Evolutionary conservation across 2,113 vertebrate genomes (phyloP).

Genomic region (Gopherus evgoodei): DNA sequence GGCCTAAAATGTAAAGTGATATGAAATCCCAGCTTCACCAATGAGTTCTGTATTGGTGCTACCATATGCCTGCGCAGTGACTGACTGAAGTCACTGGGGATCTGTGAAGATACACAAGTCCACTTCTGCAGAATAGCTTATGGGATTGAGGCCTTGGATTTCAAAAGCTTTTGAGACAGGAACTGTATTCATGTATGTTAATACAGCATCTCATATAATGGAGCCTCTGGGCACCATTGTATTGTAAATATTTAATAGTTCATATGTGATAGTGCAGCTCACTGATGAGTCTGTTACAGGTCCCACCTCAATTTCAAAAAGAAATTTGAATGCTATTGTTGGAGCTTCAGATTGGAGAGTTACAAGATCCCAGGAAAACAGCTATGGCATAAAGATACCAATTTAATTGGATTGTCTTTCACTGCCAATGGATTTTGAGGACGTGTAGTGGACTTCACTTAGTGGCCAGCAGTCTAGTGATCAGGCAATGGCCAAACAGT

Average conservation of each 20-base stretch:
- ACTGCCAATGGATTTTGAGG: background rate
- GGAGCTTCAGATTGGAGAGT: background rate
- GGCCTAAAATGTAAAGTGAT: too few relatives aligned
- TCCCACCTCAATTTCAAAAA: background rate
- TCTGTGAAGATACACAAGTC: conserved; percentile 4
- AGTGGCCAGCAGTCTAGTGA: background rate
- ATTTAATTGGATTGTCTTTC: background rate
- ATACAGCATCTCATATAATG: background rate
- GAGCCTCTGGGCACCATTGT: background rate
- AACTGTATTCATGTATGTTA: background rate
- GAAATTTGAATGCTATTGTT: background rate
- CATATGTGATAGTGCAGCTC: background rate
- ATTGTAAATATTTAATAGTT: rapidly evolving
- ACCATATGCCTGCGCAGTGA: background rate
- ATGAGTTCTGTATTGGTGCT: background rate
- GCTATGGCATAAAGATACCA: background rate
- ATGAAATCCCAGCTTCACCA: rapidly evolving
- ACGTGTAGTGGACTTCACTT: background rate
- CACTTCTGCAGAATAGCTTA: background rate
- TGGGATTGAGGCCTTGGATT: background rate
- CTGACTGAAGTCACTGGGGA: background rate
- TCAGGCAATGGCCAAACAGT: background rate
- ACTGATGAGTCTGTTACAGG: background rate
- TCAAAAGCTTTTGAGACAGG: background rate
- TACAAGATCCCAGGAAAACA: background rate